Conservation (phyloP, 2,888 invertebrate species). For the Chrysolina haemoptera region DNA sequence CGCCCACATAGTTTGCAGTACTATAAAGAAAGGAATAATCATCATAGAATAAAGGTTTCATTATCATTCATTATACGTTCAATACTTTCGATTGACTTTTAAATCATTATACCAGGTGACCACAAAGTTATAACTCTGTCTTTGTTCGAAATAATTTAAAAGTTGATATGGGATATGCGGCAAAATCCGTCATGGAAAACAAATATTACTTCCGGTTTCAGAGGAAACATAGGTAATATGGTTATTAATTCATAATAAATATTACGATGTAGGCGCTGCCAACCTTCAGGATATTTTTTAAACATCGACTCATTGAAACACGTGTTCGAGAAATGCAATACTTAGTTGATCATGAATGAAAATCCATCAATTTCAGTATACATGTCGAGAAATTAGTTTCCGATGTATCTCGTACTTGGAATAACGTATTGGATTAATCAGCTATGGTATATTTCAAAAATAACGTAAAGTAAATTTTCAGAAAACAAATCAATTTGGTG, state of each 20-base stretch:
- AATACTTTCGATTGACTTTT: conserved; percentile 18
- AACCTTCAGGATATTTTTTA: neutral
- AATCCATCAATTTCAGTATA: too few species aligned
- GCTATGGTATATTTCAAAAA: too few species aligned
- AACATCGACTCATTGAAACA: neutral
- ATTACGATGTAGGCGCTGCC: neutral
- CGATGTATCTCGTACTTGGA: too few species aligned
- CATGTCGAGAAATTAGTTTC: too few species aligned
- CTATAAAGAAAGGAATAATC: conserved; percentile 37
- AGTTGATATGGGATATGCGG: neutral
- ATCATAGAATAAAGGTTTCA: conserved; percentile 35
- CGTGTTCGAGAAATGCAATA: conserved; percentile 4
- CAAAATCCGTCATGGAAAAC: neutral
- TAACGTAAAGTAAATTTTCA: too few species aligned
- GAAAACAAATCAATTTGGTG: too few species aligned
- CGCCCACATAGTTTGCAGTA: conserved; percentile 39
- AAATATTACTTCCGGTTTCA: neutral
- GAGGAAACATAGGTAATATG: neutral
- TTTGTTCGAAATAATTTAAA: neutral
- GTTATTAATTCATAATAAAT: neutral
- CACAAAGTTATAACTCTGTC: neutral
- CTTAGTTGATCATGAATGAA: too few species aligned
- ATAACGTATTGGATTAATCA: too few species aligned
- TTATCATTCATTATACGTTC: conserved; percentile 28
- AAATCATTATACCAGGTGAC: conserved; percentile 10